Conservation (phyloP, 2,888 invertebrate species). For the Ophraella communa region DNA sequence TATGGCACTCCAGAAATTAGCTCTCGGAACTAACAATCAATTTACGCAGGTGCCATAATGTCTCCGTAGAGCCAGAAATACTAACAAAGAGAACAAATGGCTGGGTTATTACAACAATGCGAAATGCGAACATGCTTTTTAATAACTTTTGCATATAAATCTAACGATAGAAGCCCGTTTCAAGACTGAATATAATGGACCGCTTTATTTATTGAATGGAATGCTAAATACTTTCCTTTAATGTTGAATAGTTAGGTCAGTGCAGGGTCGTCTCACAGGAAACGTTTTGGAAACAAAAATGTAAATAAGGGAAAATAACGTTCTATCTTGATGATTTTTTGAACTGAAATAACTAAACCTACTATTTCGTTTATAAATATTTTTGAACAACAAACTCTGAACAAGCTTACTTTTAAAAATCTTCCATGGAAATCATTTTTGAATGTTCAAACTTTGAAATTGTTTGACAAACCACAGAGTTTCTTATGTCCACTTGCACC, state of each 20-base stretch:
- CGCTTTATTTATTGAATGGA: conserved; percentile 21
- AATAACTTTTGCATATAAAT: conserved; percentile 26
- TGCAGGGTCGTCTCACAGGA: neutral
- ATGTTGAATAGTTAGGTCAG: neutral
- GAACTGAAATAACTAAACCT: no score
- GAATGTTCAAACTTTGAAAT: no score
- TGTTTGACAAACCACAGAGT: no score
- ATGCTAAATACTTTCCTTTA: conserved; percentile 6
- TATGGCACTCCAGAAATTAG: conserved; percentile 27
- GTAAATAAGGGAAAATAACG: no score
- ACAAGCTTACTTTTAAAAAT: no score
- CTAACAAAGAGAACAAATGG: conserved; percentile 14
- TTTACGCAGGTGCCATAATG: conserved; percentile 23
- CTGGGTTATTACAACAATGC: conserved; percentile 11
- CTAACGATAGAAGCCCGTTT: conserved; percentile 10
- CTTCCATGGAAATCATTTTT: no score
- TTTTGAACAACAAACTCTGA: no score
- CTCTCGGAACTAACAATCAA: conserved; percentile 18
- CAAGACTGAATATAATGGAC: conserved; percentile 13
- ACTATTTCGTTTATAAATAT: no score
- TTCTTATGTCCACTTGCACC: no score
- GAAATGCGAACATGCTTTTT: conserved; percentile 20
- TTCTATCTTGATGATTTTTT: no score
- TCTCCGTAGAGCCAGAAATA: conserved; percentile 14
- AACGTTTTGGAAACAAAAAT: no score